Evolutionary conservation across 2,888 invertebrate species (phyloP).

Genomic region (Augochlorella aurata): DNA sequence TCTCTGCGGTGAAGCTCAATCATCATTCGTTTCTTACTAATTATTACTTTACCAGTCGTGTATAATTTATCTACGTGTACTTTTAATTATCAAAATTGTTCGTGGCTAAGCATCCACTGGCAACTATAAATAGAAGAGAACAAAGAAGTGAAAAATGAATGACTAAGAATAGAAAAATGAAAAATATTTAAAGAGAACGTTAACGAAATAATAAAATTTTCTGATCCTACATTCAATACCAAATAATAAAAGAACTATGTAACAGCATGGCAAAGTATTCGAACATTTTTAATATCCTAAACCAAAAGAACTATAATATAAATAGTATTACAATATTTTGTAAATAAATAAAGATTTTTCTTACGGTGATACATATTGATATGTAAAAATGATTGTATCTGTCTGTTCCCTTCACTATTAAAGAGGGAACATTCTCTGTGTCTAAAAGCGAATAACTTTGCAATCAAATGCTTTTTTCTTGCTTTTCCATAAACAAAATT

Average conservation of each 20-base stretch:
- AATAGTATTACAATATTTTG: not conserved
- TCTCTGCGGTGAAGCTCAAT: constrained; percentile 4
- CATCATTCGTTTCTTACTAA: not conserved
- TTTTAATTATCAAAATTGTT: not conserved
- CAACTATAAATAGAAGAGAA: not conserved
- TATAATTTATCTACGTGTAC: not conserved
- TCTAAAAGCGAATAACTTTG: not conserved
- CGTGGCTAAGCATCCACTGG: not conserved
- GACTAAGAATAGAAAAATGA: not conserved
- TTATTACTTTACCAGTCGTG: constrained; percentile 9
- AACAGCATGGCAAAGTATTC: not conserved
- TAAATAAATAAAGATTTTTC: not conserved
- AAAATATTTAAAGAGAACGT: not conserved
- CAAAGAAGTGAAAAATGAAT: not conserved
- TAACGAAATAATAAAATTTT: not conserved
- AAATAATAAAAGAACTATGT: not conserved
- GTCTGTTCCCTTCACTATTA: not conserved
- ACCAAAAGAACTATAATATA: not conserved
- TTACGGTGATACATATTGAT: not conserved
- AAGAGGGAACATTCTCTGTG: not conserved
- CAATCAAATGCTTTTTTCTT: not conserved
- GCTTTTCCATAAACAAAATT: not conserved
- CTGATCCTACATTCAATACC: not conserved
- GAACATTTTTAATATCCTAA: not conserved
- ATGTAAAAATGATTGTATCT: not conserved